Evolutionary conservation across 2,113 vertebrate genomes (phyloP).

Genomic region (Ochotona curzoniae): DNA sequence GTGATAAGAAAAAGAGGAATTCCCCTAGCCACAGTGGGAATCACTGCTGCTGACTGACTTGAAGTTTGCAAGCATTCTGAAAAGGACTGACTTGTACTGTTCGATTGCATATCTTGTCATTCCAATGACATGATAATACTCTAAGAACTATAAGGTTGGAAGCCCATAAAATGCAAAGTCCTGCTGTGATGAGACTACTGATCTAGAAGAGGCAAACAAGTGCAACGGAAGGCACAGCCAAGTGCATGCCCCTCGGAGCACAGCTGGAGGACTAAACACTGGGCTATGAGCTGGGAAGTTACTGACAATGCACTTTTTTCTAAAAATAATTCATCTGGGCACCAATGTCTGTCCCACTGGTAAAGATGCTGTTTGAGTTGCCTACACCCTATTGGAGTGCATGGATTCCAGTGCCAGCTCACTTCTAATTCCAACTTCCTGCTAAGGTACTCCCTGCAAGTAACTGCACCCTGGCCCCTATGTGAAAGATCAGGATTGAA

Average conservation of each 20-base stretch:
- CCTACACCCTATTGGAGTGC: no score
- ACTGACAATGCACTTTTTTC: neutral
- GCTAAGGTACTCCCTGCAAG: no score
- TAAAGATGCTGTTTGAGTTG: no score
- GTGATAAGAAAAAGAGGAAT: conserved; percentile 19
- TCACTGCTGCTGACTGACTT: neutral
- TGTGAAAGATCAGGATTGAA: no score
- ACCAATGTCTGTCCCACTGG: no score
- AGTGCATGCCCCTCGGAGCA: neutral
- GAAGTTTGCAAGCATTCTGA: conserved; percentile 10
- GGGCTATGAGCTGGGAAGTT: neutral
- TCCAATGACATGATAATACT: neutral
- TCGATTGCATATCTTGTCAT: conserved; percentile 6
- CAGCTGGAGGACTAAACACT: neutral
- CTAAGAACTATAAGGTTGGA: neutral
- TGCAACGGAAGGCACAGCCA: neutral
- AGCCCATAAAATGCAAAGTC: neutral
- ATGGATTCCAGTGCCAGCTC: no score
- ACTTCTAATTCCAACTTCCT: no score
- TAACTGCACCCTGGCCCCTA: no score
- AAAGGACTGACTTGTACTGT: conserved; percentile 3
- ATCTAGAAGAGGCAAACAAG: neutral
- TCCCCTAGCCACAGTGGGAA: neutral
- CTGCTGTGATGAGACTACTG: neutral
- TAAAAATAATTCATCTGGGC: neutral